Percentiles rank a stretch among this genome's conserved stretches.
phyloP scores from a whole-genome alignment of 2,888 invertebrate genomes.

The Cryptophagus acutangulus region DNA sequence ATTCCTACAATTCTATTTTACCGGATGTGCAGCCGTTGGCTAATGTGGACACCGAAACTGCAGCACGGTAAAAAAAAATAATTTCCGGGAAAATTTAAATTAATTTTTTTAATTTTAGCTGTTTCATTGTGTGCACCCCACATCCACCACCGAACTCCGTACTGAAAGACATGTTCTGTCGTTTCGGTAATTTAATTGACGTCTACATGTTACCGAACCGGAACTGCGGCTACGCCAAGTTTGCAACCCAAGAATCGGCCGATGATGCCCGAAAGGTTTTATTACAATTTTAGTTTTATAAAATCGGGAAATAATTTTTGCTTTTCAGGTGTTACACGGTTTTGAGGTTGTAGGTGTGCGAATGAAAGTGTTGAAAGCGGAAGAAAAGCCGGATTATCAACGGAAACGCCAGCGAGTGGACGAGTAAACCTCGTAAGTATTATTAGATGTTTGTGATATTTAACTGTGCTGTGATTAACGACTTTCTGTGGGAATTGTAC shows the following conservation, averaged over 20 bases:
- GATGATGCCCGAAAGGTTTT: conserved; percentile 65
- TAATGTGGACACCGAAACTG: conserved; percentile 61
- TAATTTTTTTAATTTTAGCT: no score
- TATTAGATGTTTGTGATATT: no score
- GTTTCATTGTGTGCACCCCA: conserved; percentile 62
- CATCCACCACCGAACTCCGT: conserved; percentile 70
- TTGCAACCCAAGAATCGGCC: conserved; percentile 69
- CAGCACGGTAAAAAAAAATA: conserved; percentile 54
- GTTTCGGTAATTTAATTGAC: conserved; percentile 86
- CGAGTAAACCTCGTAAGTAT: conserved; percentile 9
- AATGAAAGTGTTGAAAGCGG: conserved; percentile 85
- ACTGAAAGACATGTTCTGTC: conserved; percentile 81
- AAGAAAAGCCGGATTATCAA: conserved; percentile 52
- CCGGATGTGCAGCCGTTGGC: conserved; percentile 69
- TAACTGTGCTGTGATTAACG: no score
- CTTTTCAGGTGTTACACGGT: conserved; percentile 67
- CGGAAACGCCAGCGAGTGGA: conserved; percentile 28
- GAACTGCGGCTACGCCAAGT: conserved; percentile 90
- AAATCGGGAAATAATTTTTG: no score
- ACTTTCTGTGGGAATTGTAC: no score
- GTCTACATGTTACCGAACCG: conserved; percentile 84
- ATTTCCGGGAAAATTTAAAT: not conserved
- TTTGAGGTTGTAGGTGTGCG: conserved; percentile 83
- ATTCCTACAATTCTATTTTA: conserved; percentile 63
- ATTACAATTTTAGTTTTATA: conserved; percentile 7